phyloP scores from a whole-genome alignment of 2,888 invertebrate genomes.

The Mesorhabditis spiculigera region DNA sequence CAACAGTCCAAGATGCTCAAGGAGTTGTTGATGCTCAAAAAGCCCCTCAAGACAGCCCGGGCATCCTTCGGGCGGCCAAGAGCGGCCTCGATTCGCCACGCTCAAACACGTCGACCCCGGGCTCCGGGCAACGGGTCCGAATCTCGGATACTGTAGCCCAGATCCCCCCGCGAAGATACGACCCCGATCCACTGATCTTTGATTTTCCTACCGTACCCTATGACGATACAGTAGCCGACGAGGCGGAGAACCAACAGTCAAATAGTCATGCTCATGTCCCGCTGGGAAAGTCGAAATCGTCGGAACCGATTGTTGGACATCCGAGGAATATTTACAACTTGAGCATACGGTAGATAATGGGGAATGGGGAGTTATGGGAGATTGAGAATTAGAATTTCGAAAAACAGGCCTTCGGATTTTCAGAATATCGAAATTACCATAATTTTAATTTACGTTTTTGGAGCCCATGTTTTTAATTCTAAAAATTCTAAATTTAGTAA shows the following conservation, averaged over 20 bases:
- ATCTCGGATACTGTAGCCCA: neutral
- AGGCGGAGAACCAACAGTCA: neutral
- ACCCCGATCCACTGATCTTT: neutral
- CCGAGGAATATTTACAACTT: constrained; percentile 5
- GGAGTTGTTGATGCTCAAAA: too few relatives aligned
- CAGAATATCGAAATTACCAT: too few relatives aligned
- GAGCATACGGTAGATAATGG: neutral
- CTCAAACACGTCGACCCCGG: neutral
- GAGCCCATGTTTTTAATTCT: too few relatives aligned
- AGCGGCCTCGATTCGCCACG: neutral
- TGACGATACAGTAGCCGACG: neutral
- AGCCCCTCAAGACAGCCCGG: neutral
- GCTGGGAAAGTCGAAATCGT: neutral
- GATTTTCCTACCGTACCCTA: neutral
- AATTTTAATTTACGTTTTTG: too few relatives aligned
- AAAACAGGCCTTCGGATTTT: too few relatives aligned
- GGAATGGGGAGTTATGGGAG: too few relatives aligned
- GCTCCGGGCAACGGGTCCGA: neutral
- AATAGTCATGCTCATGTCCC: neutral
- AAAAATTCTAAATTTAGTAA: too few relatives aligned
- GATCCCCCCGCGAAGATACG: neutral
- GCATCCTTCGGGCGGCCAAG: neutral
- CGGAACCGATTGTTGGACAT: neutral
- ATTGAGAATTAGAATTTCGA: too few relatives aligned
- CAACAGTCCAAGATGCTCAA: too few relatives aligned